Base-by-base conservation (phyloP, 2,113 vertebrate species). In the Candoia aspera region DNA sequence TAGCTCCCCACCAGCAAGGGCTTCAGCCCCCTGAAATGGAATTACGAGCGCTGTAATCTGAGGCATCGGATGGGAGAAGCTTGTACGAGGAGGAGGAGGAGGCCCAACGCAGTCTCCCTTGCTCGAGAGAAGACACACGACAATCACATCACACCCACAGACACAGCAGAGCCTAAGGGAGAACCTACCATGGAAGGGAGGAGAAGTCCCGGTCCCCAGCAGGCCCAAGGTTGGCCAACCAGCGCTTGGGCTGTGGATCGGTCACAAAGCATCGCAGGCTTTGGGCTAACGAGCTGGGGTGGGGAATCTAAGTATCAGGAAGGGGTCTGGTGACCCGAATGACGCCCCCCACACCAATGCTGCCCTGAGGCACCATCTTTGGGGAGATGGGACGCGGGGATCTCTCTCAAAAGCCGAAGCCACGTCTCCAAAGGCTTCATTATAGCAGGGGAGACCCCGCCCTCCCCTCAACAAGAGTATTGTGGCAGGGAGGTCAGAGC, bases 101-200 rank as follows among this genome's bases (percentile, higher is more conserved):
- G n/a, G 26, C 13, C 55, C 49, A 49, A 49, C 49, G 49, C 49
- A 8, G 49, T 5, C 4, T 49, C 49, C 49, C 49, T 49, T 95
- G 94, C 29, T 24, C 33, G 6, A 17, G 19, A 33, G 21, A 37
- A 95, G 95, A 92, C 93, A 94, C 94, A 96, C 96, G 94, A 94
- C 94, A 94, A 95, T 26, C 95, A 95, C 96, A 96, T 94, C 94
- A 95, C 93, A 97, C 88, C 95, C 96, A 96, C 96, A 94, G 96
- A 95, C 73, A 97, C 95, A 85, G 37, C 96, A 95, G 95, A 90
- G 95, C 94, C 94, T 92, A 94, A 83, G 6, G 92, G 93, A 84
- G 95, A 79, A 95, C 88, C 96, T 94, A 94, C 96, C 94, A 93
- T 37, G 94, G 93, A 94, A 93, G 19, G 93, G 86, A 84, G 58